phyloP scores from a whole-genome alignment of 2,113 vertebrate species.

The Sinocyclocheilus maitianheensis region DNA sequence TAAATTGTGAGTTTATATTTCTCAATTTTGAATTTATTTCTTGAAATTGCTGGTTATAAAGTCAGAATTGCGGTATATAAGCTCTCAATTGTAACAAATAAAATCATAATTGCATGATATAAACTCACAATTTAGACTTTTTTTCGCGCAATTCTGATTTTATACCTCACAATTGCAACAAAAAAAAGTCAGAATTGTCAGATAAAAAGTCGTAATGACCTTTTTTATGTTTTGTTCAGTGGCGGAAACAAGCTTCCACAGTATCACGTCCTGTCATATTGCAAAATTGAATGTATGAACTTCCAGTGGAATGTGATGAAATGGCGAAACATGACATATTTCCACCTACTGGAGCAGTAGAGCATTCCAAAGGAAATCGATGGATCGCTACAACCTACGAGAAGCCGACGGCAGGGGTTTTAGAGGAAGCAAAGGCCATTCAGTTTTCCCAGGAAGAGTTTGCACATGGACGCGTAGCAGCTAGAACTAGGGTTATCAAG shows the following conservation, averaged over 20 bases:
- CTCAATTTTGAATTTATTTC: too few species aligned
- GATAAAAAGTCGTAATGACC: too few species aligned
- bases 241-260: background rate
- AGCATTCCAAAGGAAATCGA: background rate
- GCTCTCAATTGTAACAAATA: too few species aligned
- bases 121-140: too few species aligned
- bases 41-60: background rate
- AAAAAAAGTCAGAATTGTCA: too few species aligned
- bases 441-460: constrained; percentile 62
- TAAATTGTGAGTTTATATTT: too few species aligned
- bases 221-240: background rate
- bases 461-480: constrained; percentile 41
- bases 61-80: too few species aligned
- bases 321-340: background rate
- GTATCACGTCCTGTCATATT: background rate
- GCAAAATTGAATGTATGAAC: background rate
- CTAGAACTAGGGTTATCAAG: constrained; percentile 21
- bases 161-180: too few species aligned
- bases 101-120: too few species aligned
- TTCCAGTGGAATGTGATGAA: constrained; percentile 11
- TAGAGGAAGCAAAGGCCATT: constrained; percentile 75
- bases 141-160: too few species aligned
- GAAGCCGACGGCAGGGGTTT: constrained; percentile 31
- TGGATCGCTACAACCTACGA: constrained; percentile 29
- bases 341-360: background rate